A percentile compares a stretch with the other conserved stretches of the same genome.
Conservation (phyloP, 2,888 invertebrate genomes). For the Chymomyza amoena region DNA sequence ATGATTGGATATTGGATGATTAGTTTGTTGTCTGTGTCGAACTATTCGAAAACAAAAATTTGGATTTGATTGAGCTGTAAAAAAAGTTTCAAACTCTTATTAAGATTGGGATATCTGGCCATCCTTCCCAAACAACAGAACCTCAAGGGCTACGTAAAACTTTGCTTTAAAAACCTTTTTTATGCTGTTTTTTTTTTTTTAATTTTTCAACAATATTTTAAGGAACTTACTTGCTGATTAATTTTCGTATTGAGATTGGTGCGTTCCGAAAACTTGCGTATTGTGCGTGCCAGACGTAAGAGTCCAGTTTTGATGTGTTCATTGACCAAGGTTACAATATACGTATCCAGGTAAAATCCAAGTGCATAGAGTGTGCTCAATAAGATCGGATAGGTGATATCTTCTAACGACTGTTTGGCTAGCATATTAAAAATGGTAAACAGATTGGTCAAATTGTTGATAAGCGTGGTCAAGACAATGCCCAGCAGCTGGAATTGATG, state of each 20-base stretch:
- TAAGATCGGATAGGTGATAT: slow-evolving; percentile 45
- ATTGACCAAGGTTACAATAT: slow-evolving; percentile 60
- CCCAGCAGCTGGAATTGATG: slow-evolving; percentile 71
- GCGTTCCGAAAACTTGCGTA: slow-evolving; percentile 49
- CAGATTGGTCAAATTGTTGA: slow-evolving; percentile 67
- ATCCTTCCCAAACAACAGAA: too few relatives aligned
- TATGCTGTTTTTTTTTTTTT: too few relatives aligned
- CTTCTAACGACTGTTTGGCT: slow-evolving; percentile 43
- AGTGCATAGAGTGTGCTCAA: slow-evolving; percentile 58
- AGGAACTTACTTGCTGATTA: slow-evolving; percentile 49
- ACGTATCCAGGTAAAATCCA: slow-evolving; percentile 67
- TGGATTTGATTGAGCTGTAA: too few relatives aligned
- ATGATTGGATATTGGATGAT: too few relatives aligned
- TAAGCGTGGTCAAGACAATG: slow-evolving; percentile 62
- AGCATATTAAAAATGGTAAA: slow-evolving; percentile 68
- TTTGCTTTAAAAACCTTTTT: too few relatives aligned
- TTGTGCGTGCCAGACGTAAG: slow-evolving; percentile 39
- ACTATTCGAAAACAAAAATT: too few relatives aligned
- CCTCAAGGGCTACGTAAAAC: too few relatives aligned
- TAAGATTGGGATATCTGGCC: too few relatives aligned
- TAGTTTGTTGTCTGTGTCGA: too few relatives aligned
- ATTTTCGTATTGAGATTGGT: slow-evolving; percentile 40
- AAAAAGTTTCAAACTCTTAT: too few relatives aligned
- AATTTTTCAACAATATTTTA: too few relatives aligned
- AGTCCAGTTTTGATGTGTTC: slow-evolving; percentile 61